phyloP scores from a whole-genome alignment of 2,113 vertebrate species.

The Clarias gariepinus region DNA sequence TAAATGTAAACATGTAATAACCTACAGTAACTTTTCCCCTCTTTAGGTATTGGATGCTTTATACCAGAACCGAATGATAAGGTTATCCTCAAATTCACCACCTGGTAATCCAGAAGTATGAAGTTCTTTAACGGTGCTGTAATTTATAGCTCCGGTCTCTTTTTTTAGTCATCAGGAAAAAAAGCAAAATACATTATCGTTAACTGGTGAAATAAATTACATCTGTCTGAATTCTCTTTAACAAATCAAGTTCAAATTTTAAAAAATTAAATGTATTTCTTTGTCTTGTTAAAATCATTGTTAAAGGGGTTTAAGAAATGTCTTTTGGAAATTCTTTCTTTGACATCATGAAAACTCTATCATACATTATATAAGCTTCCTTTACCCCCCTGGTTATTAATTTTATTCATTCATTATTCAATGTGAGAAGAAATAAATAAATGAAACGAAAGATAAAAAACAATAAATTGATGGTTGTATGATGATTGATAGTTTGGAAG shows the following conservation, averaged over 20 bases:
- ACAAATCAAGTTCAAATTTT: no score
- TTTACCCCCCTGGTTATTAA: not conserved
- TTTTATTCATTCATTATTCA: no score
- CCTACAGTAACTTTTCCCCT: not conserved
- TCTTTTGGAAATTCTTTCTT: not conserved
- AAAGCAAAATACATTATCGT: not conserved
- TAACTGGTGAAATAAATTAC: not conserved
- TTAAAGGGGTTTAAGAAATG: not conserved
- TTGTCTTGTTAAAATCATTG: not conserved
- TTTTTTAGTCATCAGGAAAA: not conserved
- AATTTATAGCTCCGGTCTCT: not conserved
- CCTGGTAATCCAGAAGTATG: conserved; percentile 16
- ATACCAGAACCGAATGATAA: conserved; percentile 28
- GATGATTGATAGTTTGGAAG: not conserved
- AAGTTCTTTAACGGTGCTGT: not conserved
- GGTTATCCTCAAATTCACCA: conserved; percentile 35
- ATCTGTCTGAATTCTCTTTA: not conserved
- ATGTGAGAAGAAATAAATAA: not conserved
- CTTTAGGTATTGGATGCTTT: conserved; percentile 40
- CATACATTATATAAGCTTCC: not conserved
- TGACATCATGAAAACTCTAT: not conserved
- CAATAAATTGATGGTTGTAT: not conserved
- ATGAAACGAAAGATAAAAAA: not conserved
- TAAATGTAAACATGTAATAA: no score
- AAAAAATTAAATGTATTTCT: not conserved